Conservation (phyloP, 2,888 invertebrate genomes). For the Oligia strigilis region DNA sequence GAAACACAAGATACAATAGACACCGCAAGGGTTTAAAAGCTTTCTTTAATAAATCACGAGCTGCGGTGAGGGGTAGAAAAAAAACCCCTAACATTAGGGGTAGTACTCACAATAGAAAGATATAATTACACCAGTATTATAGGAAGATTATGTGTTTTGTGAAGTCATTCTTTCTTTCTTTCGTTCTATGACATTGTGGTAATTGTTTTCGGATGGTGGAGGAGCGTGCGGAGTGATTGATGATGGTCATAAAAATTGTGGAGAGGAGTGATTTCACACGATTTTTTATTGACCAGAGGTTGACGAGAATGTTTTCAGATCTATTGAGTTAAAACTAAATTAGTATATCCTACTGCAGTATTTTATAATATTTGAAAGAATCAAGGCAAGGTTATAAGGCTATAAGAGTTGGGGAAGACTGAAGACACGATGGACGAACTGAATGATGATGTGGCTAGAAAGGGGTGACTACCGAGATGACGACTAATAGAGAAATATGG, state of each 20-base stretch:
- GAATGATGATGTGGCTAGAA: no score
- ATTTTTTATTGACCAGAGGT: not conserved
- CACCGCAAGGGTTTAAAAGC: conserved; percentile 89
- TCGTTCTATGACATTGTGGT: conserved; percentile 48
- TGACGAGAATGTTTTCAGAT: not conserved
- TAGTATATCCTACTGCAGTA: not conserved
- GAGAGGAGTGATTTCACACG: conserved; percentile 38
- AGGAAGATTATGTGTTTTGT: conserved; percentile 79
- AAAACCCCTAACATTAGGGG: conserved; percentile 62
- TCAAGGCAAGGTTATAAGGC: no score
- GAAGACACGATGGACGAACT: no score
- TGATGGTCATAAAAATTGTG: conserved; percentile 27
- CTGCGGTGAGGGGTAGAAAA: conserved; percentile 65
- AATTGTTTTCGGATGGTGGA: conserved; percentile 53
- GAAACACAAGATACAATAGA: conserved; percentile 75
- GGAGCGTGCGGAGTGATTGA: conserved; percentile 54
- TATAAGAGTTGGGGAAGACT: no score
- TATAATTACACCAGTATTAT: conserved; percentile 84
- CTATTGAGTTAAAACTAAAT: not conserved
- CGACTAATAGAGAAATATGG: no score
- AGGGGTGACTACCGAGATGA: no score
- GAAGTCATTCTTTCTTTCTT: conserved; percentile 71
- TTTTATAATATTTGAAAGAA: not conserved
- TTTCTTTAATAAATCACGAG: conserved; percentile 88
- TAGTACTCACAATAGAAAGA: conserved; percentile 77